These are phyloP conservation scores for Globia sparganii DNA, from an alignment of 2,888 invertebrate genomes.

Conservation along the genomic window DNA sequence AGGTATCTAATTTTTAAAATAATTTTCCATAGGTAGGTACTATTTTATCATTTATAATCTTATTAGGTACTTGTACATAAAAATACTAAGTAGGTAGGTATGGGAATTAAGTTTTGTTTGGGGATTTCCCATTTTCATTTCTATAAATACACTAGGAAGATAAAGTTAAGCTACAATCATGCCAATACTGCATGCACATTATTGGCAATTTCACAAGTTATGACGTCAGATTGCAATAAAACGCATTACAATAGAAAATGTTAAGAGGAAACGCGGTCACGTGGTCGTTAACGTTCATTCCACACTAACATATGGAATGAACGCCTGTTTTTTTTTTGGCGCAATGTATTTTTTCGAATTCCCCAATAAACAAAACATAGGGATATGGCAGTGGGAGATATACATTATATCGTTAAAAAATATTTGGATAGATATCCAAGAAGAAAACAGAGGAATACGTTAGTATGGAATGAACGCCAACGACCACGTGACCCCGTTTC, in stretches of 20 bases:
- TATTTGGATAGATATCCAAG: too few relatives aligned
- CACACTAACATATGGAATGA: too few relatives aligned
- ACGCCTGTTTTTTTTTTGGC: too few relatives aligned
- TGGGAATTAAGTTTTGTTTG: neutral
- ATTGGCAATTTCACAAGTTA: constrained; percentile 22
- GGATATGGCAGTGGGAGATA: too few relatives aligned
- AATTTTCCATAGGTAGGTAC: neutral
- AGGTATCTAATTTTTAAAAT: neutral
- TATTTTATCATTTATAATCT: neutral
- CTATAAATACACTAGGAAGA: neutral
- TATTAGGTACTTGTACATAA: neutral
- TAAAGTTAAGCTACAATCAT: neutral
- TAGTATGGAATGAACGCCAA: too few relatives aligned
- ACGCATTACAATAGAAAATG: neutral
- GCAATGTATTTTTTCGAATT: too few relatives aligned
- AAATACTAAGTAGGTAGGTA: too few relatives aligned
- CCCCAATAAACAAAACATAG: too few relatives aligned
- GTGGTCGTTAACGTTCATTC: neutral
- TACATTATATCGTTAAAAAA: too few relatives aligned
- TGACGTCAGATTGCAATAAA: constrained; percentile 1
- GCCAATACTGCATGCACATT: neutral
- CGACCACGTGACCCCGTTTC: too few relatives aligned
- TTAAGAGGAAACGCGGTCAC: neutral
- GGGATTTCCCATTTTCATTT: neutral
- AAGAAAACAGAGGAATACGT: too few relatives aligned